These are phyloP conservation scores for Fulica atra DNA, from an alignment of 2,113 vertebrate species.

Conservation along the genomic window DNA sequence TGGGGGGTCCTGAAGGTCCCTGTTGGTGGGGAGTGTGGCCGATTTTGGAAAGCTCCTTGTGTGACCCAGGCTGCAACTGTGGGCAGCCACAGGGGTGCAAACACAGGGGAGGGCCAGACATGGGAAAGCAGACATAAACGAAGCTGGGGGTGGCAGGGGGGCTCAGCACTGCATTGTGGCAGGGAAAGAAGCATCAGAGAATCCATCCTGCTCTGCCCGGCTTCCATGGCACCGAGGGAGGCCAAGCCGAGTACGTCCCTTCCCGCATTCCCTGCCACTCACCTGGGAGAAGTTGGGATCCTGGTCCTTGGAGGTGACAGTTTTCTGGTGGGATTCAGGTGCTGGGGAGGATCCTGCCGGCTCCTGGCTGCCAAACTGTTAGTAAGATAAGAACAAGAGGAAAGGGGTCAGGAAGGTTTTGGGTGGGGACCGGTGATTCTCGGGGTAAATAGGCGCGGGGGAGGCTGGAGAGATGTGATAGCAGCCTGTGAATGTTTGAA, in stretches of 20 bases:
- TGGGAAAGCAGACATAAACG: accelerated
- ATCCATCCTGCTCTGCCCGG: background rate
- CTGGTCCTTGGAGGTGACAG: background rate
- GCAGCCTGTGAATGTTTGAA: background rate
- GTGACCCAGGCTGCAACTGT: accelerated
- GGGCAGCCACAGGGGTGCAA: background rate
- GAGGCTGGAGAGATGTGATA: background rate
- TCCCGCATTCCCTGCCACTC: accelerated
- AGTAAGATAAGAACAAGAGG: background rate
- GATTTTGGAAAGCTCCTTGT: background rate
- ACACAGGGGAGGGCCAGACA: background rate
- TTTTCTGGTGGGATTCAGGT: background rate
- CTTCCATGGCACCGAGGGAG: background rate
- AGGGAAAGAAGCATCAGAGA: accelerated
- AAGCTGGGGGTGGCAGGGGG: background rate
- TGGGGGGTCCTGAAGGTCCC: background rate
- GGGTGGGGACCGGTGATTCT: conserved; percentile 20
- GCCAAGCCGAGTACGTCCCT: too few relatives aligned
- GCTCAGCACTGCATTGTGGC: accelerated
- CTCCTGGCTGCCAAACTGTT: background rate
- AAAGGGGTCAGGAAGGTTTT: background rate
- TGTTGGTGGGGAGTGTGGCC: accelerated
- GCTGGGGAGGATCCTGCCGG: background rate
- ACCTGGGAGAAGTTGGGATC: background rate
- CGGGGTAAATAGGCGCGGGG: background rate